Percentiles rank a stretch among this genome's conserved stretches.
phyloP scores from a whole-genome alignment of 2,113 vertebrate genomes.

The Phylloscopus trochiloides region DNA sequence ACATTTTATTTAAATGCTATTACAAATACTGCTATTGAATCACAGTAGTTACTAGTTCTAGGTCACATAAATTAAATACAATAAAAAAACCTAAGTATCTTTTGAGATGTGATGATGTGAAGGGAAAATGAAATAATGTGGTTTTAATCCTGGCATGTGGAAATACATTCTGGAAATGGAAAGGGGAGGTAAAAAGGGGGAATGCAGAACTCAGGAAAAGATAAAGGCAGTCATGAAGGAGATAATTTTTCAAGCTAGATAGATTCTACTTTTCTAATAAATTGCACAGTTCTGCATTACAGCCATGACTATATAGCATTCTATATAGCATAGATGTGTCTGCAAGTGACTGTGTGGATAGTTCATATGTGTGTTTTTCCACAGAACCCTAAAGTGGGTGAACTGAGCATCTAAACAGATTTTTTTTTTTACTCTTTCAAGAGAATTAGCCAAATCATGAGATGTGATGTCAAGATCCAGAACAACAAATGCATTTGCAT shows the following conservation, averaged over 20 bases:
- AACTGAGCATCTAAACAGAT: neutral
- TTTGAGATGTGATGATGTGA: neutral
- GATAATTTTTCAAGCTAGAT: neutral
- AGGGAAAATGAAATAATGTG: neutral
- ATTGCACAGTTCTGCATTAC: neutral
- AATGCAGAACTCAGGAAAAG: neutral
- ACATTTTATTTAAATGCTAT: neutral
- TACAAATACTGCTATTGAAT: neutral
- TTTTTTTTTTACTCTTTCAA: neutral
- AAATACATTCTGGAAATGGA: neutral
- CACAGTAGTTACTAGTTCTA: neutral
- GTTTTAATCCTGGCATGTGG: neutral
- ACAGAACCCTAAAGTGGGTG: neutral
- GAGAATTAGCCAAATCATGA: neutral
- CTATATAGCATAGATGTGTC: fast-evolving
- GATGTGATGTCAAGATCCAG: neutral
- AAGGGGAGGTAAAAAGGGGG: neutral
- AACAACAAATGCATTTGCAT: neutral
- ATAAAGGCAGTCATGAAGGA: neutral
- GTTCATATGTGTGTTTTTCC: neutral
- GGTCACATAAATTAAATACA: neutral
- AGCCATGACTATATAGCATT: neutral
- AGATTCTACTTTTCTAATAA: neutral
- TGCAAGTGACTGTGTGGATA: neutral
- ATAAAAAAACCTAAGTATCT: neutral